A percentile compares a stretch with the other conserved stretches of the same genome.
Conservation (phyloP, 2,797 vertebrate genomes). For the Rhinoraja longicauda region DNA sequence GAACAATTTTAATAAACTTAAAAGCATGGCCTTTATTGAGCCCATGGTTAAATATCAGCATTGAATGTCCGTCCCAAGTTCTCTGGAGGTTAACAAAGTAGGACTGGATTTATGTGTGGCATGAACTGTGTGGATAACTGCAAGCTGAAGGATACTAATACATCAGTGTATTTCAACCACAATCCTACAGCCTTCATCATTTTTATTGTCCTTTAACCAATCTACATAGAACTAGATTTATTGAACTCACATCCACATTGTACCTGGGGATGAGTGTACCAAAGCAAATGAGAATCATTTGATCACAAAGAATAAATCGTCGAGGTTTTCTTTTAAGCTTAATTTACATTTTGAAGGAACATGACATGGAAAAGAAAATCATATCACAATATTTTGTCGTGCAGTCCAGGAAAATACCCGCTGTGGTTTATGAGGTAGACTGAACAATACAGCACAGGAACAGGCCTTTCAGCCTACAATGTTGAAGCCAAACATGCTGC, state of each 20-base stretch:
- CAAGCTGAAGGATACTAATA: not conserved
- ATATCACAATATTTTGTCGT: no score
- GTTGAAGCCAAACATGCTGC: no score
- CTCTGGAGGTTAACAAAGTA: not conserved
- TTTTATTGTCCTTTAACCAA: not conserved
- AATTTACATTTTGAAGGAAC: not conserved
- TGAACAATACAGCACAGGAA: no score
- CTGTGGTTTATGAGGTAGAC: no score
- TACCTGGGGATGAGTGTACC: not conserved
- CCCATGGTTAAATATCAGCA: no score
- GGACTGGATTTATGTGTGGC: not conserved
- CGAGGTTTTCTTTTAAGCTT: not conserved
- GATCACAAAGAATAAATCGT: not conserved
- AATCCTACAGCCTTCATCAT: not conserved
- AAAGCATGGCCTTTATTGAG: not conserved
- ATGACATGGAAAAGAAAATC: not conserved
- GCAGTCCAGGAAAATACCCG: no score
- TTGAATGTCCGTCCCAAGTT: not conserved
- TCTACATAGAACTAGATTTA: not conserved
- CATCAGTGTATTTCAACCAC: not conserved
- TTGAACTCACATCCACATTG: not conserved
- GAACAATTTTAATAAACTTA: not conserved
- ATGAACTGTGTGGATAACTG: not conserved
- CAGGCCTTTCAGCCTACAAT: no score
- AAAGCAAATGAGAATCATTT: not conserved